Evolutionary conservation across 2,797 vertebrate species (phyloP).

Genomic region (Serranus cabrilla): DNA sequence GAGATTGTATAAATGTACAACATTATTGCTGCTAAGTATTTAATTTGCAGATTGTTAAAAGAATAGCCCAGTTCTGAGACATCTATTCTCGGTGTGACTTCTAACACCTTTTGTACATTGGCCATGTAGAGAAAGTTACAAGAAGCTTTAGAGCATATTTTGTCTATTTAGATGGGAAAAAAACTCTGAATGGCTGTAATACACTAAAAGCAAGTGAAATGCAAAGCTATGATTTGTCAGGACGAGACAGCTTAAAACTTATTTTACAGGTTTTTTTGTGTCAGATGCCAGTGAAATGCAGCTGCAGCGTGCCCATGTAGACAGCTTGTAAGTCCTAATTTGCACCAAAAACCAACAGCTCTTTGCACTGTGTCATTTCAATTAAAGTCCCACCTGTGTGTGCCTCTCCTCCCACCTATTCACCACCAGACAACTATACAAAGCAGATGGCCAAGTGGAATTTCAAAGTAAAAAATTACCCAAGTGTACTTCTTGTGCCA

Average conservation of each 20-base stretch:
- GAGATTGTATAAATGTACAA: not conserved
- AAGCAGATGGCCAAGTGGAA: not conserved
- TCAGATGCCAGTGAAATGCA: not conserved
- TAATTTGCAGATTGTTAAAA: not conserved
- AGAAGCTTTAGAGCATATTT: not conserved
- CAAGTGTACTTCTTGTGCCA: not conserved
- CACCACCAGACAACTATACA: not conserved
- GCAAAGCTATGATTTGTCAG: not conserved
- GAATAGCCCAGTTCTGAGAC: slow-evolving; percentile 1
- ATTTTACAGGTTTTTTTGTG: not conserved
- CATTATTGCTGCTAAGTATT: not conserved
- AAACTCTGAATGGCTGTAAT: not conserved
- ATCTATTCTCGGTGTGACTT: not conserved
- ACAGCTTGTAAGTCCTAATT: not conserved
- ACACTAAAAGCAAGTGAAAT: not conserved
- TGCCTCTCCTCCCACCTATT: not conserved
- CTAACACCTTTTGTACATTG: not conserved
- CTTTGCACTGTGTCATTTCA: not conserved
- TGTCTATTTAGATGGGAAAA: not conserved
- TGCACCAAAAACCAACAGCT: not conserved
- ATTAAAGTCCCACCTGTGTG: slow-evolving; percentile 5
- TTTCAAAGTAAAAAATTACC: slow-evolving; percentile 17
- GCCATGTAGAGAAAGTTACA: not conserved
- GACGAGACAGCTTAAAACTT: not conserved
- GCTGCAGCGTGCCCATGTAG: not conserved